Evolutionary conservation across 2,797 vertebrate genomes (phyloP).

Genomic region (Acanthurus leucopareius): DNA sequence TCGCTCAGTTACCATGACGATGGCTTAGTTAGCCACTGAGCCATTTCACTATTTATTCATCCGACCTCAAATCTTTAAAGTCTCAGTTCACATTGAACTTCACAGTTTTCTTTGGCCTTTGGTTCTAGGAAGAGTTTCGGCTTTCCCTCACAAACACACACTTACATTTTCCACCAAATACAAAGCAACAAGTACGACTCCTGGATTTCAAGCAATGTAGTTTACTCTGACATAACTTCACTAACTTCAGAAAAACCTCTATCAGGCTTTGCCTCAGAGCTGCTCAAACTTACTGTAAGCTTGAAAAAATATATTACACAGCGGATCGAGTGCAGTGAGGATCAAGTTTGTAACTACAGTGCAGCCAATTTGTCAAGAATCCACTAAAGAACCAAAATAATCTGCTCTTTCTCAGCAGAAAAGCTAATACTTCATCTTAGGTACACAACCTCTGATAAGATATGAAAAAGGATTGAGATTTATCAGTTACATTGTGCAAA

Average conservation of each 20-base stretch:
- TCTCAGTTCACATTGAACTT: not conserved
- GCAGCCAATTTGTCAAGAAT: conserved; percentile 60
- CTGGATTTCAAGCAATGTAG: not conserved
- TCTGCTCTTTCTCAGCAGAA: conserved; percentile 58
- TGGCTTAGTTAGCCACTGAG: not conserved
- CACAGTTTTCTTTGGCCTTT: not conserved
- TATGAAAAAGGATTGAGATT: conserved; percentile 43
- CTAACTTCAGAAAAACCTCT: conserved; percentile 1
- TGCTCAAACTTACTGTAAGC: conserved; percentile 34
- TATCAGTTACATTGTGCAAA: conserved; percentile 40
- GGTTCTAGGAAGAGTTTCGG: not conserved
- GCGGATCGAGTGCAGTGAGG: not conserved
- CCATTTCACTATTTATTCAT: not conserved
- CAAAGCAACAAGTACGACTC: not conserved
- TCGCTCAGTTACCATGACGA: not conserved
- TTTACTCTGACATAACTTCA: not conserved
- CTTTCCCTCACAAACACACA: not conserved
- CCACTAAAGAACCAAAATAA: conserved; percentile 50
- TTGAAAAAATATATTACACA: conserved; percentile 25
- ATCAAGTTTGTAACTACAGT: conserved; percentile 10
- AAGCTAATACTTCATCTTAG: conserved; percentile 66
- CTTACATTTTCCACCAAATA: not conserved
- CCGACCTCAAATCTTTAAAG: not conserved
- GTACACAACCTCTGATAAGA: conserved; percentile 47
- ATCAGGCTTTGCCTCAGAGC: conserved; percentile 26